Conservation (phyloP, 2,113 vertebrate species). For the Halichoerus grypus region DNA sequence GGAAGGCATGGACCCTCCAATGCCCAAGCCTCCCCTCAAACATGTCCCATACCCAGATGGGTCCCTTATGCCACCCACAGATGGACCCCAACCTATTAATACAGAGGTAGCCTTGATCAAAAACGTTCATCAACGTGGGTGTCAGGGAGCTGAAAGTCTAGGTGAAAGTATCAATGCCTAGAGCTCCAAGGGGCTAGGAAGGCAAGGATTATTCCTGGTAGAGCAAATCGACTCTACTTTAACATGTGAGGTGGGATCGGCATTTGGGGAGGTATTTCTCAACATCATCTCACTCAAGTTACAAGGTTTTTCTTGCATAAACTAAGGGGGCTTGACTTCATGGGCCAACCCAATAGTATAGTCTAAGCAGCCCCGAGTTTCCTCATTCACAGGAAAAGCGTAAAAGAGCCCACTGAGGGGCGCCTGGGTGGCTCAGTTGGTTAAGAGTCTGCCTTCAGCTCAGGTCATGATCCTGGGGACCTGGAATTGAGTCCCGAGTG, state of each 20-base stretch:
- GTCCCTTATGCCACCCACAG: neutral
- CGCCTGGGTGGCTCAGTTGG: neutral
- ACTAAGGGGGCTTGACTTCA: neutral
- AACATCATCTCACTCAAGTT: neutral
- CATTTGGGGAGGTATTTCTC: neutral
- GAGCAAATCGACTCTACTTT: neutral
- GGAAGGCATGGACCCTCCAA: neutral
- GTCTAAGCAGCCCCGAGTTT: neutral
- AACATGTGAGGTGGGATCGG: neutral
- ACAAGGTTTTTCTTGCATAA: neutral
- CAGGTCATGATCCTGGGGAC: neutral
- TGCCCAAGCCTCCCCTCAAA: neutral
- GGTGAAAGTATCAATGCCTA: neutral
- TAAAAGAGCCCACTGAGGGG: neutral
- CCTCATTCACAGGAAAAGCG: neutral
- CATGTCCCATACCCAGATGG: neutral
- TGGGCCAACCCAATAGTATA: neutral
- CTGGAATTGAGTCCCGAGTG: neutral
- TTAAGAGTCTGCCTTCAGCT: neutral
- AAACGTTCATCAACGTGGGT: neutral
- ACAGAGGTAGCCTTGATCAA: neutral
- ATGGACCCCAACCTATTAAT: neutral
- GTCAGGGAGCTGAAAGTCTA: neutral
- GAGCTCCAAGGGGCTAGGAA: neutral
- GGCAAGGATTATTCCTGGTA: neutral